A percentile compares a stretch with the other conserved stretches of the same genome.
Evolutionary conservation across 1,140 invertebrate genomes (phyloP).

Genomic region (Bombus superbus): DNA sequence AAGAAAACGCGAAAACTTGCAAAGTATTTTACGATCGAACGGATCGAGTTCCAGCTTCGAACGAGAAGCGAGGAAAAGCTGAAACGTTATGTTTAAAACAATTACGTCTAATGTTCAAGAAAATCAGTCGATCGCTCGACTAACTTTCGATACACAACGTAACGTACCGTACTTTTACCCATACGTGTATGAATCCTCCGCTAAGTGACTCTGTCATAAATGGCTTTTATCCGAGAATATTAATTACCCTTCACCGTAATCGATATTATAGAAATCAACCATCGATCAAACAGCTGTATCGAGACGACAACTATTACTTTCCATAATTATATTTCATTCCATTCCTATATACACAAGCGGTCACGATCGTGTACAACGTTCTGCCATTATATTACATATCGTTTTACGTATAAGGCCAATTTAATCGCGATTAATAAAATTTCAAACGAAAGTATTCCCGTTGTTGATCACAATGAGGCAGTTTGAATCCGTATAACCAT

Average conservation of each 20-base stretch:
- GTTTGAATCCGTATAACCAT: background rate
- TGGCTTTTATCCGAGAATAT: slow-evolving; percentile 14
- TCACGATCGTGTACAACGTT: no score
- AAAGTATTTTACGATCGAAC: no score
- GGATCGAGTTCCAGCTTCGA: no score
- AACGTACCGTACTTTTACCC: background rate
- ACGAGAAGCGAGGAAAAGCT: no score
- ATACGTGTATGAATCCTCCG: background rate
- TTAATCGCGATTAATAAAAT: background rate
- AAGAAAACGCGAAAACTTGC: no score
- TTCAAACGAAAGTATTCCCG: no score
- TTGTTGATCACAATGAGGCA: background rate
- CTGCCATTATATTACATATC: background rate
- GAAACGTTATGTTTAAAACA: no score
- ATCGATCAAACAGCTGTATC: slow-evolving; percentile 14
- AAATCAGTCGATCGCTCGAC: background rate
- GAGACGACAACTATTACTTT: slow-evolving; percentile 16
- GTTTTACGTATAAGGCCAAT: background rate
- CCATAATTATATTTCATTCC: background rate
- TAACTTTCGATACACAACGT: background rate
- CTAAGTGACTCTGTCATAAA: slow-evolving; percentile 23
- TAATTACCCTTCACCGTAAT: slow-evolving; percentile 19
- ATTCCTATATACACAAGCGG: no score
- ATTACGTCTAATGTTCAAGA: no score
- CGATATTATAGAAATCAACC: slow-evolving; percentile 30